A percentile compares a stretch with the other conserved stretches of the same genome.
phyloP scores from a whole-genome alignment of 2,888 invertebrate species.

The Biston stratarius region DNA sequence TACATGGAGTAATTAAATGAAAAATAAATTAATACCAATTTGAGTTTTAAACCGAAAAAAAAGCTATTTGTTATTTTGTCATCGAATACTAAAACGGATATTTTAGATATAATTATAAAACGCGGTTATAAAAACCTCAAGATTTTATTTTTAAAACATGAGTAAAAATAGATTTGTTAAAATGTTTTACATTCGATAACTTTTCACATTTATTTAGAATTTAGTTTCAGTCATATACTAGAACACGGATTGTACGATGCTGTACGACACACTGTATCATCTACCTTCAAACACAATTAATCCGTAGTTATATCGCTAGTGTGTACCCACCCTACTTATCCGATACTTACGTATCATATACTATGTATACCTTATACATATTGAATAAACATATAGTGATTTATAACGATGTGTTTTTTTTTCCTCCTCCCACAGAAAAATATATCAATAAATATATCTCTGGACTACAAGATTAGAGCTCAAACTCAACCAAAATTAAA shows the following conservation, averaged over 20 bases:
- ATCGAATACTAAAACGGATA: too few relatives aligned
- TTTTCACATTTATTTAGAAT: neutral
- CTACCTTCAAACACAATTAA: constrained; percentile 45
- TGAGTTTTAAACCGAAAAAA: too few relatives aligned
- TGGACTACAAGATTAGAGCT: too few relatives aligned
- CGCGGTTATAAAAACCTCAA: too few relatives aligned
- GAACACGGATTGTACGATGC: constrained; percentile 52
- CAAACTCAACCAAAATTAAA: too few relatives aligned
- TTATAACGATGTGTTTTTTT: constrained; percentile 61
- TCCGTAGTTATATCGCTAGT: constrained; percentile 72
- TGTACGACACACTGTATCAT: constrained; percentile 44
- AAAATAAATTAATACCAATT: too few relatives aligned
- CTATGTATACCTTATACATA: constrained; percentile 65
- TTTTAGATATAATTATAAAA: too few relatives aligned
- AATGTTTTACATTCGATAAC: too few relatives aligned
- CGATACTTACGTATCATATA: constrained; percentile 62
- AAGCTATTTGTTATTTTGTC: too few relatives aligned
- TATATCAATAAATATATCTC: neutral
- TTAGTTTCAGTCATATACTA: constrained; percentile 25
- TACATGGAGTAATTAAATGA: too few relatives aligned
- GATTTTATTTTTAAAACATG: too few relatives aligned
- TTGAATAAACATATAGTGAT: constrained; percentile 78
- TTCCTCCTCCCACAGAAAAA: constrained; percentile 31
- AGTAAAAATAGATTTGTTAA: too few relatives aligned
- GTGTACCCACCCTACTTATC: constrained; percentile 57